phyloP scores from a whole-genome alignment of 1,140 invertebrate genomes.

The Hermatobates lingyangjiaoensis region DNA sequence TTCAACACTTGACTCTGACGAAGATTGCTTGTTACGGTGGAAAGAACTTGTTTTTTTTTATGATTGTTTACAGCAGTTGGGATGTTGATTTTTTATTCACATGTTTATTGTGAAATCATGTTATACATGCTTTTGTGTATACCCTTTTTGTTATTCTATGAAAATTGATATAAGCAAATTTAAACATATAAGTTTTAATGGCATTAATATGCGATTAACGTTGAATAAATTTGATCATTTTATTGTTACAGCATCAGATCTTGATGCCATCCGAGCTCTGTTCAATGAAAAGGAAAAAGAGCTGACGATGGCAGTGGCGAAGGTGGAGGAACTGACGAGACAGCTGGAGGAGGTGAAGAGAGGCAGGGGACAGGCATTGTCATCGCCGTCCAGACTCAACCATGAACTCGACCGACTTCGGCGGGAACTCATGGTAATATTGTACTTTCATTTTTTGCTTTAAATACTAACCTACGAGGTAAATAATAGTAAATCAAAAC shows the following conservation, averaged over 20 bases:
- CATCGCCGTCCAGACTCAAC: constrained; percentile 45
- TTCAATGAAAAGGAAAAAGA: constrained; percentile 98
- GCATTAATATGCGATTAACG: neutral
- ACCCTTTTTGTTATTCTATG: too few species aligned
- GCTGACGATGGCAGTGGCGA: constrained; percentile 78
- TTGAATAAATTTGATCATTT: constrained; percentile 6
- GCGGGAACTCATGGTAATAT: constrained; percentile 76
- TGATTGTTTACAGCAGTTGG: too few species aligned
- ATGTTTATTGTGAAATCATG: too few species aligned
- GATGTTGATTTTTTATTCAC: too few species aligned
- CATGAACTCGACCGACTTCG: constrained; percentile 78
- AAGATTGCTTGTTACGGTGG: too few species aligned
- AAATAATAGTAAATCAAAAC: too few species aligned
- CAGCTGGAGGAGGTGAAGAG: constrained; percentile 76
- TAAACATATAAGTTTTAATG: neutral
- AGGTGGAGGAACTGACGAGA: constrained; percentile 83
- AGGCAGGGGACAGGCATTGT: constrained; percentile 29
- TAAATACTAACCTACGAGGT: too few species aligned
- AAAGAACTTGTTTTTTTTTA: too few species aligned
- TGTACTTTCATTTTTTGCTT: too few species aligned
- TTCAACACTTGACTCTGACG: too few species aligned
- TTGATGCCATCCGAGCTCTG: constrained; percentile 83
- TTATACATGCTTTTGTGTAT: too few species aligned
- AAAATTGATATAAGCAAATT: too few species aligned
- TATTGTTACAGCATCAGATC: constrained; percentile 58